Evolutionary conservation across 2,888 invertebrate genomes (phyloP).

Genomic region (Zhuqinia jingwanae): DNA sequence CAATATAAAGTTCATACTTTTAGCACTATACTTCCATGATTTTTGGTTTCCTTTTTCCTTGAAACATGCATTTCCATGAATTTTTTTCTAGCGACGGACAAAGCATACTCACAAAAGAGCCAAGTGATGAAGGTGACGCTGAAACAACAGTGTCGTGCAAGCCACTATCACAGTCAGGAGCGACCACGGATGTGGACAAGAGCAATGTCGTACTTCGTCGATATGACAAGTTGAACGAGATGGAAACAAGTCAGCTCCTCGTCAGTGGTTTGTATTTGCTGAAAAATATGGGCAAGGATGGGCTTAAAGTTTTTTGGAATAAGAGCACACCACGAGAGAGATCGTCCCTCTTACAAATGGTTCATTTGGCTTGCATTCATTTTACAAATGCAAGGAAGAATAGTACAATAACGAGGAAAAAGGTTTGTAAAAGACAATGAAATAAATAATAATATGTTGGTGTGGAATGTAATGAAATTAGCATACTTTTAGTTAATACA

Average conservation of each 20-base stretch:
- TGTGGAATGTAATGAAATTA: background rate
- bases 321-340: constrained; percentile 77
- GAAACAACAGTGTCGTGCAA: constrained; percentile 70
- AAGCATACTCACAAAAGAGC: constrained; percentile 76
- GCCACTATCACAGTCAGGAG: constrained; percentile 69
- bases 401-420: constrained; percentile 79
- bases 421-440: constrained; percentile 68
- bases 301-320: constrained; percentile 77
- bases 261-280: constrained; percentile 78
- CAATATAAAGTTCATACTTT: background rate
- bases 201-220: constrained; percentile 78
- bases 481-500: background rate
- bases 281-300: constrained; percentile 77
- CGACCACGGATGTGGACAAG: constrained; percentile 76
- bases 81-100: constrained; percentile 74
- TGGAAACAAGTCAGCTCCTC: constrained; percentile 78
- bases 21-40: background rate
- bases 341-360: constrained; percentile 78
- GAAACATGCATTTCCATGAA: constrained; percentile 1
- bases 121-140: constrained; percentile 76
- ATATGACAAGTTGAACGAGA: constrained; percentile 78
- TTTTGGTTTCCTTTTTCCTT: constrained; percentile 5
- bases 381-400: constrained; percentile 79
- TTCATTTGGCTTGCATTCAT: constrained; percentile 77
- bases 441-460: background rate